These are phyloP conservation scores for Otolemur crassicaudatus DNA, from an alignment of 2,797 vertebrate species.

Conservation along the genomic window DNA sequence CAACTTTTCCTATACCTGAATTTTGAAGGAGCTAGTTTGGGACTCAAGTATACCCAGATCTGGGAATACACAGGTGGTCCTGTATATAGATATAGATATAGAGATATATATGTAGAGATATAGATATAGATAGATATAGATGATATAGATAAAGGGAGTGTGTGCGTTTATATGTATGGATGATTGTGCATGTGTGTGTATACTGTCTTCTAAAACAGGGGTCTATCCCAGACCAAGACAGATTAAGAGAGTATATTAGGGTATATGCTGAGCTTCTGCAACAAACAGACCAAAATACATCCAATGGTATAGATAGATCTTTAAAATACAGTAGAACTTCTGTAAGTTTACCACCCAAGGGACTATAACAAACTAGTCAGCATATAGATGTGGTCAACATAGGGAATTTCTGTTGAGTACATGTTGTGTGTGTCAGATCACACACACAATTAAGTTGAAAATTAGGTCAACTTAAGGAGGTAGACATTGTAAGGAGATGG, in stretches of 20 bases:
- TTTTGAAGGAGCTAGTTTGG: neutral
- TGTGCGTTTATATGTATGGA: neutral
- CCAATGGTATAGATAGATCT: neutral
- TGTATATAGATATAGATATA: neutral
- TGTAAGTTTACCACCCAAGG: too few relatives aligned
- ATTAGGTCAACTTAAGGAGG: too few relatives aligned
- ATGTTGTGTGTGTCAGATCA: too few relatives aligned
- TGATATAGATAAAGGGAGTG: neutral
- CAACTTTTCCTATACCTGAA: neutral
- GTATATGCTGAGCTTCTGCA: neutral
- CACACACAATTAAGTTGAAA: too few relatives aligned
- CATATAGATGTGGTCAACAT: too few relatives aligned
- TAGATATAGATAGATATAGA: neutral
- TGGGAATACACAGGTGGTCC: neutral
- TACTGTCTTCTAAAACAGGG: neutral
- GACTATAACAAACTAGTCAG: too few relatives aligned
- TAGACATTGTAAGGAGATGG: too few relatives aligned
- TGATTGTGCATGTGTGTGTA: neutral
- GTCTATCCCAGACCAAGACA: slow-evolving; percentile 8
- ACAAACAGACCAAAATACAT: neutral
- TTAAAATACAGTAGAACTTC: neutral
- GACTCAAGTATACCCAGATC: neutral
- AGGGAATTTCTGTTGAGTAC: too few relatives aligned
- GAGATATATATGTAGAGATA: neutral
- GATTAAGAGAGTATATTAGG: neutral